Evolutionary conservation across 2,113 vertebrate species (phyloP).

Genomic region (Columba janthina): DNA sequence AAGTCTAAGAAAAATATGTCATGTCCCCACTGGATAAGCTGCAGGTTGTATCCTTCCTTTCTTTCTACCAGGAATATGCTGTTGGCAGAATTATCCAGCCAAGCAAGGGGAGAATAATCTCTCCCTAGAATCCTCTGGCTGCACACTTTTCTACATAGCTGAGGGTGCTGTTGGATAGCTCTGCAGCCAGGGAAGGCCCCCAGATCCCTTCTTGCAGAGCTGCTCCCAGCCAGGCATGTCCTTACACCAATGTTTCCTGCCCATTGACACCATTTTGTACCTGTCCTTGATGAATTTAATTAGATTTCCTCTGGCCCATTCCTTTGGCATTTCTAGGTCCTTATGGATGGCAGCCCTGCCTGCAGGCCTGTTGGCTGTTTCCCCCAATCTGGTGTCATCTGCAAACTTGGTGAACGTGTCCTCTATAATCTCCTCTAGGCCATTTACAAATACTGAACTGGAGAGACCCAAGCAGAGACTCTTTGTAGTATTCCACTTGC

Average conservation of each 20-base stretch:
- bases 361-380: not conserved
- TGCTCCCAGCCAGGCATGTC: not conserved
- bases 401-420: not conserved
- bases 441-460: not conserved
- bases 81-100: not conserved
- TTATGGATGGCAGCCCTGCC: not conserved
- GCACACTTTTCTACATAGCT: no score
- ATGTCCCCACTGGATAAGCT: not conserved
- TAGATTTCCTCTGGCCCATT: not conserved
- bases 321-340: not conserved
- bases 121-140: not conserved
- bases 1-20: not conserved
- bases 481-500: not conserved
- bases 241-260: not conserved
- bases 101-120: not conserved
- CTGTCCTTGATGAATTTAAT: not conserved
- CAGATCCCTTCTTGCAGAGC: not conserved
- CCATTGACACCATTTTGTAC: not conserved
- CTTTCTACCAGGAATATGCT: not conserved
- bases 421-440: not conserved
- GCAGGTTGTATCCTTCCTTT: not conserved
- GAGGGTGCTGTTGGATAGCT: no score
- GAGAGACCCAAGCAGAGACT: fast-evolving
- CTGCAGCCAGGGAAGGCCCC: not conserved
- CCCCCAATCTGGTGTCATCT: not conserved